A percentile compares a stretch with the other conserved stretches of the same genome.
phyloP scores from a whole-genome alignment of 2,113 vertebrate genomes.

The Pelecanoides urinatrix region DNA sequence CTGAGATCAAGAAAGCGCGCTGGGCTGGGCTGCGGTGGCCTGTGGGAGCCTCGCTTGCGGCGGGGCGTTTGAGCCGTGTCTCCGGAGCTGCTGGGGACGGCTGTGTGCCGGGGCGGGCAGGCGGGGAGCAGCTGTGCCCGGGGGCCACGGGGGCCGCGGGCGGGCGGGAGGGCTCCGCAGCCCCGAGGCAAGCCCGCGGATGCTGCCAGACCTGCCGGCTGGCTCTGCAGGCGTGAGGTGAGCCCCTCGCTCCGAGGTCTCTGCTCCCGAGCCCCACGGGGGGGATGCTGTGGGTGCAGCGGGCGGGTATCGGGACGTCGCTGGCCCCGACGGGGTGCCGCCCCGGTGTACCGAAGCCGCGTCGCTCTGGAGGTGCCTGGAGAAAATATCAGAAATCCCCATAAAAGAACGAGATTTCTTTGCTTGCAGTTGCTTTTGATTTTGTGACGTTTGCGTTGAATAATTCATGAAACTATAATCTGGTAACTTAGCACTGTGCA shows the following conservation, averaged over 20 bases:
- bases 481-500: not conserved
- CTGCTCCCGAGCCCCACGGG: not conserved
- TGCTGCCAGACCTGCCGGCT: not conserved
- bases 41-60: not conserved
- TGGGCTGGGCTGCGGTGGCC: not conserved
- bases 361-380: not conserved
- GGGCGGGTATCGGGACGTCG: accelerated
- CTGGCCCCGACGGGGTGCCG: not conserved
- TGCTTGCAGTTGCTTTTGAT: not conserved
- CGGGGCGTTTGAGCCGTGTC: not conserved
- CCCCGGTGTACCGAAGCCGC: not conserved
- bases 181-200: not conserved
- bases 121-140: not conserved
- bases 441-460: not conserved
- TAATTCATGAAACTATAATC: not conserved
- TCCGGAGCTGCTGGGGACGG: not conserved
- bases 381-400: not conserved
- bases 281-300: not conserved
- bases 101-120: not conserved
- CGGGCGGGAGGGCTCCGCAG: not conserved
- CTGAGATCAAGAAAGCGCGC: not conserved
- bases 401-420: not conserved
- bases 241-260: accelerated
- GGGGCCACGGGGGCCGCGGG: not conserved
- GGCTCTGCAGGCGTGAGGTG: not conserved